Conservation (phyloP, 2,797 vertebrate species). For the Epinephelus coioides region DNA sequence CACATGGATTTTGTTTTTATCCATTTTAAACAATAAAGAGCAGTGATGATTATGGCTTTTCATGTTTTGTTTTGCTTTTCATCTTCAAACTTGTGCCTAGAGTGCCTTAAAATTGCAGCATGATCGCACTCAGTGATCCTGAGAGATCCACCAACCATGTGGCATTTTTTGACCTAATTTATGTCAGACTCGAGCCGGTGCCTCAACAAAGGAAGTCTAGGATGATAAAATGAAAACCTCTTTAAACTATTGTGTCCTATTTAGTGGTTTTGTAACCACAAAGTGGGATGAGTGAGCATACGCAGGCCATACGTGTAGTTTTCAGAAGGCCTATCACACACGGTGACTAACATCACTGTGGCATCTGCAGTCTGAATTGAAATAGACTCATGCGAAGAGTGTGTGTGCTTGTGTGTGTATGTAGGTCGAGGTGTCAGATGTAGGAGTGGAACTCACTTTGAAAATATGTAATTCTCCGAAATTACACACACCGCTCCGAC, state of each 20-base stretch:
- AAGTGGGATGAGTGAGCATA: constrained; percentile 29
- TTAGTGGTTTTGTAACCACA: constrained; percentile 3
- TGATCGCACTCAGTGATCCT: background rate
- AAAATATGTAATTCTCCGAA: constrained; percentile 68
- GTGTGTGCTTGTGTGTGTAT: constrained; percentile 31
- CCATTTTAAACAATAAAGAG: background rate
- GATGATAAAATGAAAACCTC: constrained; percentile 33
- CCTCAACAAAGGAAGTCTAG: constrained; percentile 19
- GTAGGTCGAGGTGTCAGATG: constrained; percentile 55
- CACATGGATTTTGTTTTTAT: constrained; percentile 12
- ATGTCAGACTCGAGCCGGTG: constrained; percentile 28
- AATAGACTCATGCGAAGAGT: constrained; percentile 18
- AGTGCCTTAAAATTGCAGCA: constrained; percentile 12
- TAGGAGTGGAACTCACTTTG: constrained; percentile 44
- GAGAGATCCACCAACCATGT: constrained; percentile 19
- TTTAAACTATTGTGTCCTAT: constrained; percentile 1
- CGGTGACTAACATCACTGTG: constrained; percentile 30
- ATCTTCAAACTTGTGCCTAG: constrained; percentile 12
- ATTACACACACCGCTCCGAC: constrained; percentile 50
- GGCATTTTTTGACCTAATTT: constrained; percentile 46
- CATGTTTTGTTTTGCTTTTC: background rate
- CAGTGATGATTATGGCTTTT: constrained; percentile 1
- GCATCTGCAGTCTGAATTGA: constrained; percentile 30
- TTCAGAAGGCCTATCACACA: constrained; percentile 22
- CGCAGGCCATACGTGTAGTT: constrained; percentile 25